These are phyloP conservation scores for Scomberomorus guttatus DNA, from an alignment of 2,797 vertebrate genomes.

Conservation along the genomic window DNA sequence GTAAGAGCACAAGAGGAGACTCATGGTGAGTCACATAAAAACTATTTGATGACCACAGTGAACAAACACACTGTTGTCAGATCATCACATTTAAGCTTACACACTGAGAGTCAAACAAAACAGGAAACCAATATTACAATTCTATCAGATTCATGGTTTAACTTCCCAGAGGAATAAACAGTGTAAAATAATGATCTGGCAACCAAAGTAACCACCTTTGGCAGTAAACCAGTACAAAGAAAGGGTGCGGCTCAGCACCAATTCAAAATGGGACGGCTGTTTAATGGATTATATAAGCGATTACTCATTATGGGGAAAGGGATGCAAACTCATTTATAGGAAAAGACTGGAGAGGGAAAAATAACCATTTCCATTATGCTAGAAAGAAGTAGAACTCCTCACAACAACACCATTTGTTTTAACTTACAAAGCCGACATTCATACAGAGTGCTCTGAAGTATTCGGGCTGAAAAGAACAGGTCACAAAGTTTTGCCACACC, in stretches of 20 bases:
- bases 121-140: slow-evolving; percentile 13
- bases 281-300: slow-evolving; percentile 70
- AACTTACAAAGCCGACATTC: slow-evolving; percentile 40
- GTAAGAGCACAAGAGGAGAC: slow-evolving; percentile 38
- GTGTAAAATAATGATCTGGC: slow-evolving; percentile 61
- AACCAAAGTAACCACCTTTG: slow-evolving; percentile 67
- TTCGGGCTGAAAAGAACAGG: slow-evolving; percentile 14
- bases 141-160: slow-evolving; percentile 25
- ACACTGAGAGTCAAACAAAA: slow-evolving; percentile 25
- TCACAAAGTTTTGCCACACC: slow-evolving; percentile 35
- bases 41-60: slow-evolving; percentile 59
- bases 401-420: slow-evolving; percentile 31
- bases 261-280: slow-evolving; percentile 58
- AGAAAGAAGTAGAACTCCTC: slow-evolving; percentile 33
- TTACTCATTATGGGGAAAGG: slow-evolving; percentile 66
- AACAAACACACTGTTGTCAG: slow-evolving; percentile 31
- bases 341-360: slow-evolving; percentile 46
- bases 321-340: slow-evolving; percentile 54
- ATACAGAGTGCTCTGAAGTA: slow-evolving; percentile 10
- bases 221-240: slow-evolving; percentile 64
- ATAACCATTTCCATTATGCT: slow-evolving; percentile 55
- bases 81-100: slow-evolving; percentile 27
- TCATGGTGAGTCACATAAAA: slow-evolving; percentile 53
- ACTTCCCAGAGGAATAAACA: slow-evolving; percentile 41
- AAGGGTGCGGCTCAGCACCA: slow-evolving; percentile 66